Percentiles rank a stretch among this genome's conserved stretches.
These are phyloP conservation scores for Leptogaster cylindrica DNA, from an alignment of 2,888 invertebrate species.

Conservation along the genomic window DNA sequence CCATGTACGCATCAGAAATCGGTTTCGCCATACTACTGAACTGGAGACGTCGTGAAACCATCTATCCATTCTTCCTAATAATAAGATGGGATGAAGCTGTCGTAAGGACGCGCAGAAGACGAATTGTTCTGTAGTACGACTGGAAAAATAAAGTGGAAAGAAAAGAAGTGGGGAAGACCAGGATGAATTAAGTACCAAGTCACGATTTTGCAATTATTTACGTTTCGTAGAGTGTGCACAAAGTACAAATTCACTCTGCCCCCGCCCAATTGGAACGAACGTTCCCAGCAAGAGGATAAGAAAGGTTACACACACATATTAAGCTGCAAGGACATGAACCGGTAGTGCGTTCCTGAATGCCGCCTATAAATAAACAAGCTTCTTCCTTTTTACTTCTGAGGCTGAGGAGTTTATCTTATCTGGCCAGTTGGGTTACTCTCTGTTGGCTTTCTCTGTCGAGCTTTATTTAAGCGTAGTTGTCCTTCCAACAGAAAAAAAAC, in stretches of 20 bases:
- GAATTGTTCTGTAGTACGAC: conserved; percentile 11
- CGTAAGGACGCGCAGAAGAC: conserved; percentile 11
- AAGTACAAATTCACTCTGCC: conserved; percentile 38
- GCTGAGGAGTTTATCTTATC: conserved; percentile 32
- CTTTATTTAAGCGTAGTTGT: conserved; percentile 33
- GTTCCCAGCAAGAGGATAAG: conserved; percentile 12
- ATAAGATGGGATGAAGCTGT: conserved; percentile 31
- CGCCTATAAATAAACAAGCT: conserved; percentile 32
- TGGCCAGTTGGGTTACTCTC: conserved; percentile 9
- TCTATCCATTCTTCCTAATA: conserved; percentile 15
- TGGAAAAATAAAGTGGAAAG: conserved; percentile 26
- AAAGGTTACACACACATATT: conserved; percentile 7
- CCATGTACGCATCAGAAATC: conserved; percentile 43
- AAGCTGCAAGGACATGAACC: background rate
- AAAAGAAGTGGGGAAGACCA: conserved; percentile 18
- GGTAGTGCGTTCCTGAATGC: conserved; percentile 31
- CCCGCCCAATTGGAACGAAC: background rate
- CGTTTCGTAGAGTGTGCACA: conserved; percentile 47
- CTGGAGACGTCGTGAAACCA: background rate
- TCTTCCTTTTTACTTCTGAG: conserved; percentile 19
- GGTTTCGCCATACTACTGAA: conserved; percentile 19
- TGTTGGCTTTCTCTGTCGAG: conserved; percentile 18
- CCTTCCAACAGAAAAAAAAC: conserved; percentile 22
- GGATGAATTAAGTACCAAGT: conserved; percentile 48
- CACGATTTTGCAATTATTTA: conserved; percentile 49